phyloP scores from a whole-genome alignment of 2,797 vertebrate species.

The Eutrigla gurnardus region DNA sequence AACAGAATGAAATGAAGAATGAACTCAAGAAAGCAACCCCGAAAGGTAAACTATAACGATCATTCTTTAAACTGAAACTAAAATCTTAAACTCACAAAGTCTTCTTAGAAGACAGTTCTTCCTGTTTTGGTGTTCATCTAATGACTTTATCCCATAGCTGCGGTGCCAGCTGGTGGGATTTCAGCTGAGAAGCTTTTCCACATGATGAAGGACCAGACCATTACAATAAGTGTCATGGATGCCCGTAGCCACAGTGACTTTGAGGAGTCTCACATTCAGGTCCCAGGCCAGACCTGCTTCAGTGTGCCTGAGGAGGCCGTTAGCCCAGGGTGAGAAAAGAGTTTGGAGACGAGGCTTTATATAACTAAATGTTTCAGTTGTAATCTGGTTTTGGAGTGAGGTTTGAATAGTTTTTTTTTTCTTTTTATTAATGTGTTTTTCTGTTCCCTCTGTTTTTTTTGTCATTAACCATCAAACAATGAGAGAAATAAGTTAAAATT shows the following conservation, averaged over 20 bases:
- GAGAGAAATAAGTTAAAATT: background rate
- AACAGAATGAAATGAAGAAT: conserved; percentile 84
- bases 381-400: background rate
- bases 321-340: conserved; percentile 89
- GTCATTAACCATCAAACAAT: background rate
- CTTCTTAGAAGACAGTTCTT: background rate
- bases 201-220: conserved; percentile 91
- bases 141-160: conserved; percentile 47
- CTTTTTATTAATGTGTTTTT: background rate
- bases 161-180: conserved; percentile 81
- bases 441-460: background rate
- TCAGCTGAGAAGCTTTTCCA: conserved; percentile 92
- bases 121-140: background rate
- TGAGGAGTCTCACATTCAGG: conserved; percentile 91
- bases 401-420: background rate
- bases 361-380: background rate
- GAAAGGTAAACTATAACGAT: conserved; percentile 82
- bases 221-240: conserved; percentile 93
- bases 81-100: background rate
- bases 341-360: background rate
- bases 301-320: conserved; percentile 95
- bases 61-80: background rate
- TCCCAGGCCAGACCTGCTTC: conserved; percentile 84
- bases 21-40: conserved; percentile 78
- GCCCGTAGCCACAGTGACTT: conserved; percentile 89